Conservation (phyloP, 2,888 invertebrate genomes). For the Suillia variegata region DNA sequence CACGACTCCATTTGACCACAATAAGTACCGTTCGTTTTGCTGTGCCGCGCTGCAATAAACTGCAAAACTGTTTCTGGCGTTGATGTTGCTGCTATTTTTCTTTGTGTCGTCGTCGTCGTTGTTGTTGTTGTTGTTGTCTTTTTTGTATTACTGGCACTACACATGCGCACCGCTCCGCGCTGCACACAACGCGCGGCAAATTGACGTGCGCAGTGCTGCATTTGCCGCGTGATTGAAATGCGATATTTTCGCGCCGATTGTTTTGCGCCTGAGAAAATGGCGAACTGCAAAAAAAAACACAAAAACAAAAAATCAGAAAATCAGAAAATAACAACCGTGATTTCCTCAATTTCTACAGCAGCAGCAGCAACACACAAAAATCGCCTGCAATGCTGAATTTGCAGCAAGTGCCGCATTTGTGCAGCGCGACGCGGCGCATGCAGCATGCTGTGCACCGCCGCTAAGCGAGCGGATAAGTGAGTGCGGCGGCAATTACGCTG, state of each 20-base stretch:
- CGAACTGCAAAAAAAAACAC: too few species aligned
- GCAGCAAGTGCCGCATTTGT: constrained; percentile 35
- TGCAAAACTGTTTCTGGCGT: background rate
- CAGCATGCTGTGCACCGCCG: constrained; percentile 8
- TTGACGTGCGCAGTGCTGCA: constrained; percentile 1
- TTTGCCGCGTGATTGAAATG: constrained; percentile 54
- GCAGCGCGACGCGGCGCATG: constrained; percentile 43
- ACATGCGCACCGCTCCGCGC: too few species aligned
- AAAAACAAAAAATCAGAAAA: too few species aligned
- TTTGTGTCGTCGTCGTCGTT: constrained; percentile 11
- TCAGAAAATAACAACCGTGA: too few species aligned
- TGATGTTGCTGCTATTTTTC: constrained; percentile 16
- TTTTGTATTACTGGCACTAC: too few species aligned
- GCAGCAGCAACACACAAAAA: too few species aligned
- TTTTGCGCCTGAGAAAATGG: constrained; percentile 30
- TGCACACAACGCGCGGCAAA: background rate
- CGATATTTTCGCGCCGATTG: constrained; percentile 56
- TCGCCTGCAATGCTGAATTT: too few species aligned
- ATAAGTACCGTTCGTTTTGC: constrained; percentile 46
- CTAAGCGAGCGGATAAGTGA: background rate
- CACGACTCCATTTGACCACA: constrained; percentile 29
- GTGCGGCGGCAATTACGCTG: background rate
- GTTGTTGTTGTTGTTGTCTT: too few species aligned
- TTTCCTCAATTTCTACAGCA: too few species aligned
- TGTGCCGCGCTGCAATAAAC: too few species aligned